Percentiles rank a stretch among this genome's conserved stretches.
phyloP scores from a whole-genome alignment of 2,888 invertebrate species.

The Diarsia rubi region DNA sequence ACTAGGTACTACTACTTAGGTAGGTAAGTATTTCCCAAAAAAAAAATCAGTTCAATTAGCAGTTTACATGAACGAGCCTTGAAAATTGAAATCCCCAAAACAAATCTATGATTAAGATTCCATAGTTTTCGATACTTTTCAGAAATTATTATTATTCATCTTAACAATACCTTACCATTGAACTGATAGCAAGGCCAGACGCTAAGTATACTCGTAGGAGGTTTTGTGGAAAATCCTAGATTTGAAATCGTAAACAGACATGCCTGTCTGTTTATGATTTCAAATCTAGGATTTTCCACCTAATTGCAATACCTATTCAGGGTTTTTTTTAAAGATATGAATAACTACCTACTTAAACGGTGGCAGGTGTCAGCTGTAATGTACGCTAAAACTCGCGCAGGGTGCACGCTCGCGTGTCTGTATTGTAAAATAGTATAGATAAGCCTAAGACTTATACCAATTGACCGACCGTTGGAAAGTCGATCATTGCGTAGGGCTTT shows the following conservation, averaged over 20 bases:
- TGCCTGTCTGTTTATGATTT: too few relatives aligned
- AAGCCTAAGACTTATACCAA: neutral
- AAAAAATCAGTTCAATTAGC: neutral
- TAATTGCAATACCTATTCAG: neutral
- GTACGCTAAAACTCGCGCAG: neutral
- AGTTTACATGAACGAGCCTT: neutral
- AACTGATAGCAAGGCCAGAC: neutral
- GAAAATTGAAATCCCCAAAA: neutral
- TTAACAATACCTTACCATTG: neutral
- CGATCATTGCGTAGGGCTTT: neutral
- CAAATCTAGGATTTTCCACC: too few relatives aligned
- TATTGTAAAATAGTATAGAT: neutral
- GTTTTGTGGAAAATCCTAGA: conserved; percentile 7
- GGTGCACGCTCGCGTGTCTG: neutral
- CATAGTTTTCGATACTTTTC: neutral
- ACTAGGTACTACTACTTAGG: too few relatives aligned
- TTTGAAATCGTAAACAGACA: neutral
- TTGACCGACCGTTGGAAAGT: neutral
- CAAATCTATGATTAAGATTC: neutral
- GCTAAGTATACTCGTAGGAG: too few relatives aligned
- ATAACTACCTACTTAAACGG: neutral
- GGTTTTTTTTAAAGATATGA: neutral
- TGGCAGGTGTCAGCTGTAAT: neutral
- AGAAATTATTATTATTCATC: too few relatives aligned
- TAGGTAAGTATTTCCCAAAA: neutral